Base-by-base conservation (phyloP, 35 echinoderm and acorn worm species). In the Anneissia japonica region DNA sequence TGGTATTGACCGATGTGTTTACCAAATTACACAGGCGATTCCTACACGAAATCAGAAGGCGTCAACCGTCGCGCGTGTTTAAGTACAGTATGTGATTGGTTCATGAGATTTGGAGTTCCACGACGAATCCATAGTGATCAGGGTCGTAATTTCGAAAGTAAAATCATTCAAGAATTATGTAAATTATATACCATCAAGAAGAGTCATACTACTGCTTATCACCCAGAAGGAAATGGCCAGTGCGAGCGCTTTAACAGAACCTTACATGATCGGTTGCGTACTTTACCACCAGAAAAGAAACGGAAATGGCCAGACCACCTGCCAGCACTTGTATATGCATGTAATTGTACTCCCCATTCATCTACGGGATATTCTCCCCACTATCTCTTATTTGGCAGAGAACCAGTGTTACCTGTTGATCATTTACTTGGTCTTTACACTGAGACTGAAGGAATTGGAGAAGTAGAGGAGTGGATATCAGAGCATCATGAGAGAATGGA, bases 311-410 rank as follows among this genome's bases (percentile, higher is more conserved):
- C 84, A 38, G 72, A 83, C 9, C 56, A 87, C n/a, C 40, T 94
- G 3, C 93, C 93, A 3, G 92, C 90, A 46, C 41, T 91, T 19
- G 84, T 94, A 31, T 84, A 84, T 74, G 79, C 88, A 6, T 94
- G 91, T 74, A 94, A 87, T 74, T 36, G 34, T 31, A 92, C 93
- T 9, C 79, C 81, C 6, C 93, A 91, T 79, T 73, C 85, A 10
- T 79, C 89, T 10, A 95, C 89, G 10, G 93, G 93, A 14, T 95
- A 91, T 46, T 80, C 90, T 1, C 93, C 90, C 19, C 45, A 74
- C 55, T 96, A 96, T 36, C 87, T 96, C 29, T 88, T 96, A 21
- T 96, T 96, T 86, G 89, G 93, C 12, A 72, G 93, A 39, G 89
- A 89, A 3, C 86, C 89, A 14, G 80, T 37, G 3, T 37, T 91